A percentile compares a stretch with the other conserved stretches of the same genome.
These are phyloP conservation scores for Hoplostethus atlanticus DNA, from an alignment of 2,797 vertebrate species.

Conservation along the genomic window DNA sequence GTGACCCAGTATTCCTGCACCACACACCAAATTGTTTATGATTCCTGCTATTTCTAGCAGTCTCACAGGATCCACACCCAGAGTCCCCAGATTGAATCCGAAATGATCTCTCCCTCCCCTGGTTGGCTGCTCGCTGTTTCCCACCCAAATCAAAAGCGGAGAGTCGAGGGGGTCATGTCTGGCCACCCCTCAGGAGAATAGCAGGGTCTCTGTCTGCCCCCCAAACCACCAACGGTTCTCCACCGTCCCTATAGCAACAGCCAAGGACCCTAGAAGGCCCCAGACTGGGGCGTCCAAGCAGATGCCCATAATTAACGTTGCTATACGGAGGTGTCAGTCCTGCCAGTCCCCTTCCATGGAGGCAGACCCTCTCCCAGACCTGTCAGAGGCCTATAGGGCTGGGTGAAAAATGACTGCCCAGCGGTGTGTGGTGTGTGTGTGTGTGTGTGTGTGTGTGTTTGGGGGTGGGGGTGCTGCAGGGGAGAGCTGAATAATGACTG, in stretches of 20 bases:
- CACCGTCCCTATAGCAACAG: constrained; percentile 87
- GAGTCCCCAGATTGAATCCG: constrained; percentile 54
- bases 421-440: constrained; percentile 48
- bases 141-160: constrained; percentile 81
- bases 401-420: constrained; percentile 80
- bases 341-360: constrained; percentile 78
- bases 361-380: constrained; percentile 78
- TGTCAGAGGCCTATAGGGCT: constrained; percentile 75
- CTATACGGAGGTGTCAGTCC: constrained; percentile 78
- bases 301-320: constrained; percentile 84
- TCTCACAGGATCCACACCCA: constrained; percentile 43
- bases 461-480: constrained; percentile 36
- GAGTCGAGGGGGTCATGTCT: constrained; percentile 87
- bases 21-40: constrained; percentile 22
- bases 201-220: constrained; percentile 84
- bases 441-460: constrained; percentile 29
- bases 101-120: constrained; percentile 63
- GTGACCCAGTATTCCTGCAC: constrained; percentile 12
- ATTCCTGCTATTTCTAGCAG: constrained; percentile 3
- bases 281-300: constrained; percentile 79
- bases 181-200: constrained; percentile 88
- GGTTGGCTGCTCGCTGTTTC: constrained; percentile 74
- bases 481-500: constrained; percentile 41
- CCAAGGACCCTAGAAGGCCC: constrained; percentile 78
- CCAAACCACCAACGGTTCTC: constrained; percentile 80